Conservation (phyloP, 1,140 invertebrate species). For the Sycophila sp. region DNA sequence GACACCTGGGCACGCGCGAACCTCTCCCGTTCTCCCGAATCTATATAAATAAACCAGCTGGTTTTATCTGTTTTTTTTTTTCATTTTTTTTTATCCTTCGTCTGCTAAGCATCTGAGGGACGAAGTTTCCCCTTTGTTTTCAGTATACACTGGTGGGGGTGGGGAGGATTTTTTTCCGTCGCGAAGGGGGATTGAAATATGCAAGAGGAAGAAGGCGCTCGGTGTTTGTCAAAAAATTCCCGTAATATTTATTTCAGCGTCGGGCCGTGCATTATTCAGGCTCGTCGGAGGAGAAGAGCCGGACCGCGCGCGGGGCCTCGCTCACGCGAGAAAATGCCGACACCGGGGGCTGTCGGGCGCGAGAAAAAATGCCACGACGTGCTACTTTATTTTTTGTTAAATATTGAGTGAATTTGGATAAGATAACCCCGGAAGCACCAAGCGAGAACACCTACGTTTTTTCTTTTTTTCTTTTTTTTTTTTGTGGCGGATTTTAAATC, state of each 20-base stretch:
- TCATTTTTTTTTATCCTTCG: no score
- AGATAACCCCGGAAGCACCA: no score
- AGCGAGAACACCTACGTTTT: no score
- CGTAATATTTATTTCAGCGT: conserved; percentile 36
- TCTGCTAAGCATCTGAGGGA: background rate
- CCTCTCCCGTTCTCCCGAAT: no score
- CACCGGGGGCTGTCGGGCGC: background rate
- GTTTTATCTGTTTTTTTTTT: no score
- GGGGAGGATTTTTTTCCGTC: background rate
- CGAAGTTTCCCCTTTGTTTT: background rate
- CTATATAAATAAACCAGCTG: conserved; percentile 26
- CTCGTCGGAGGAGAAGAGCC: background rate
- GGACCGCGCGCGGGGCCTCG: background rate
- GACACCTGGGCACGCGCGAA: no score
- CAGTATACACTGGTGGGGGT: no score
- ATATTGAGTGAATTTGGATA: conserved; percentile 31
- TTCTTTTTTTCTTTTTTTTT: no score
- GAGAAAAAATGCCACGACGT: background rate
- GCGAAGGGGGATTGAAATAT: conserved; percentile 21
- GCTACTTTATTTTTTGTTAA: conserved; percentile 16
- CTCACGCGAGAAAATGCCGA: background rate
- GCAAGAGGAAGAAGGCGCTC: conserved; percentile 18
- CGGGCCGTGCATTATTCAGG: conserved; percentile 30
- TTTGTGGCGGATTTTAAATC: no score
- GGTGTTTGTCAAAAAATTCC: conserved; percentile 36